A percentile compares a stretch with the other conserved stretches of the same genome.
Evolutionary conservation across 1,140 invertebrate species (phyloP).

Genomic region (Laodelphax striatellus): DNA sequence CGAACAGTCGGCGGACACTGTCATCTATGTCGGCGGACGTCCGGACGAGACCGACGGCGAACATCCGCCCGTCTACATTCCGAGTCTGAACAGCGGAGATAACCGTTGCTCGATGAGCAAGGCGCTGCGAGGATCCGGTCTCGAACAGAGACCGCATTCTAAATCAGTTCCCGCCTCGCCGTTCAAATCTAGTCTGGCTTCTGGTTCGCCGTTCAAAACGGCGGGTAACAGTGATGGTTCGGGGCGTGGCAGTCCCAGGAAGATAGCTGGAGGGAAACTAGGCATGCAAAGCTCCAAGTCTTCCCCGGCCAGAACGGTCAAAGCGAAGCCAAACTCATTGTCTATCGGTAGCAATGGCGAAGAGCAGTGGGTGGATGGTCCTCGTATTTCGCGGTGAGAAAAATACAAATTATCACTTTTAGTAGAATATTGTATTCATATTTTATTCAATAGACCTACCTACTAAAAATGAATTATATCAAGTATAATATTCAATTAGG

Average conservation of each 20-base stretch:
- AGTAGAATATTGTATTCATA: too few relatives aligned
- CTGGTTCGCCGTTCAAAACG: neutral
- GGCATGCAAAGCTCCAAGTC: neutral
- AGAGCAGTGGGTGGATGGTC: constrained; percentile 94
- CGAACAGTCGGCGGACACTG: constrained; percentile 90
- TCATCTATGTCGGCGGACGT: constrained; percentile 84
- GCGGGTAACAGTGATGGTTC: neutral
- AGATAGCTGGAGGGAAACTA: too few relatives aligned
- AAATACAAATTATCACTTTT: too few relatives aligned
- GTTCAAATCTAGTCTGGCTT: neutral
- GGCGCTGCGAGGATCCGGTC: constrained; percentile 58
- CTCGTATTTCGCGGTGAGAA: constrained; percentile 49
- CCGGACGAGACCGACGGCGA: constrained; percentile 83
- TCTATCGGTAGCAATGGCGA: constrained; percentile 33
- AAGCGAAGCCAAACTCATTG: constrained; percentile 30
- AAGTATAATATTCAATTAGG: too few relatives aligned
- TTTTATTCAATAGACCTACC: too few relatives aligned
- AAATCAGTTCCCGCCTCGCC: constrained; percentile 18
- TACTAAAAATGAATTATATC: too few relatives aligned
- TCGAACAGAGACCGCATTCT: constrained; percentile 37
- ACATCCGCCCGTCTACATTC: constrained; percentile 78
- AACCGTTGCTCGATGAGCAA: constrained; percentile 69
- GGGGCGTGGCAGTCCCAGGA: neutral
- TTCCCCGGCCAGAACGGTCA: neutral
- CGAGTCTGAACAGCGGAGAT: constrained; percentile 44